phyloP scores from a whole-genome alignment of 2,797 vertebrate species.

The Syndactyla subalaris region DNA sequence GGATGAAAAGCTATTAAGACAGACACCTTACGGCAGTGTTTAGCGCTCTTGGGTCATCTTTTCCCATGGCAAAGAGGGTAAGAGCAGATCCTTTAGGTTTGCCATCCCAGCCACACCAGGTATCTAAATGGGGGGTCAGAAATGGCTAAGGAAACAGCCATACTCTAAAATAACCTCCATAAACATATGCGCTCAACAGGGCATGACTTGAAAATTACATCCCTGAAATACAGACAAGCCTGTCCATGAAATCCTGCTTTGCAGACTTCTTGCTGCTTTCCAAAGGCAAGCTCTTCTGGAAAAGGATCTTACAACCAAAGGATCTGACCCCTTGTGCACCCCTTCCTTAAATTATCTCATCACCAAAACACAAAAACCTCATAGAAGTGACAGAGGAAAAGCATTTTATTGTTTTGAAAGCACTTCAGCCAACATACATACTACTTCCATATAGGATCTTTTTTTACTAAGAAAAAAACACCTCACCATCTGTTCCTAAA shows the following conservation, averaged over 20 bases:
- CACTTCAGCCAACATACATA: neutral
- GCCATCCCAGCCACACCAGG: neutral
- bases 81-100: neutral
- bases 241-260: neutral
- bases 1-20: neutral
- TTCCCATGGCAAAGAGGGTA: neutral
- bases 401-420: neutral
- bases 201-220: neutral
- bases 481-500: neutral
- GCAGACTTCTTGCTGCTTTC: neutral
- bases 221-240: neutral
- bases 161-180: neutral
- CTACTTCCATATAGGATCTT: neutral
- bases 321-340: neutral
- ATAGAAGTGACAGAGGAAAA: neutral
- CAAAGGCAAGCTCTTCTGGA: neutral
- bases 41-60: fast-evolving
- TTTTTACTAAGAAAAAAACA: neutral
- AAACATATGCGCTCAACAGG: neutral
- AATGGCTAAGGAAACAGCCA: neutral
- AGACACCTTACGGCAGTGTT: neutral
- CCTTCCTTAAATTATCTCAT: neutral
- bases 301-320: neutral
- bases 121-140: neutral
- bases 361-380: neutral